Evolutionary conservation across 2,113 vertebrate species (phyloP).

Genomic region (Apus apus): DNA sequence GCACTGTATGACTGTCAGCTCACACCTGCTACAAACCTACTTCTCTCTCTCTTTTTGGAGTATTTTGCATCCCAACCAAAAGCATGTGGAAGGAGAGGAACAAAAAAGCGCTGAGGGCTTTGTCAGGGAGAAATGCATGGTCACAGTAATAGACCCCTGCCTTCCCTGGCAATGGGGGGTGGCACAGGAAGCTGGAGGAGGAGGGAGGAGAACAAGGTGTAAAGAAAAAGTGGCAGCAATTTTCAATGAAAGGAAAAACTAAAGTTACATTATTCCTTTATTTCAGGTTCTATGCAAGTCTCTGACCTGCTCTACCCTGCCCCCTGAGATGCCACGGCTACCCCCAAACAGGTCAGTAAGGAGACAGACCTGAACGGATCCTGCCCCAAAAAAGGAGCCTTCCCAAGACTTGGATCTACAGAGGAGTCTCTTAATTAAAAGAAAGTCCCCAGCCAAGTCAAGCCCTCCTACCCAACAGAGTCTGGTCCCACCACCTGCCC

Average conservation of each 20-base stretch:
- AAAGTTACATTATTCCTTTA: conserved; percentile 70
- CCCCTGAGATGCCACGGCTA: not conserved
- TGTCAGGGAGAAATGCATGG: not conserved
- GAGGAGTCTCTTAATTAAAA: not conserved
- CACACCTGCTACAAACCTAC: not conserved
- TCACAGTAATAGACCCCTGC: not conserved
- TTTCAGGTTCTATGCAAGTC: conserved; percentile 46
- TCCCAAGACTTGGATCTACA: not conserved
- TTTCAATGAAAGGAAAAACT: conserved; percentile 1
- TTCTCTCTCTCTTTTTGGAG: not conserved
- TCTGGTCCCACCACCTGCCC: too few relatives aligned
- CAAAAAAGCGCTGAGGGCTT: not conserved
- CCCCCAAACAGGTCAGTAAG: not conserved
- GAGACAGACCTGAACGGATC: conserved; percentile 39
- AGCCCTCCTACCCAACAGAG: not conserved
- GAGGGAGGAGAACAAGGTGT: not conserved
- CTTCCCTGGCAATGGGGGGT: not conserved
- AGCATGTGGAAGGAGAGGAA: not conserved
- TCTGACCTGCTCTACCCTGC: not conserved
- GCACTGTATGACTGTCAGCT: not conserved
- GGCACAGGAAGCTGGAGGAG: accelerated
- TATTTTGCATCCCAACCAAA: not conserved
- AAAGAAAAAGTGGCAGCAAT: not conserved
- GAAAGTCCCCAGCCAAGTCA: not conserved
- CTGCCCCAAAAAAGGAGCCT: conserved; percentile 5